Conservation (phyloP, 2,113 vertebrate genomes). For the Hypomesus transpacificus region DNA sequence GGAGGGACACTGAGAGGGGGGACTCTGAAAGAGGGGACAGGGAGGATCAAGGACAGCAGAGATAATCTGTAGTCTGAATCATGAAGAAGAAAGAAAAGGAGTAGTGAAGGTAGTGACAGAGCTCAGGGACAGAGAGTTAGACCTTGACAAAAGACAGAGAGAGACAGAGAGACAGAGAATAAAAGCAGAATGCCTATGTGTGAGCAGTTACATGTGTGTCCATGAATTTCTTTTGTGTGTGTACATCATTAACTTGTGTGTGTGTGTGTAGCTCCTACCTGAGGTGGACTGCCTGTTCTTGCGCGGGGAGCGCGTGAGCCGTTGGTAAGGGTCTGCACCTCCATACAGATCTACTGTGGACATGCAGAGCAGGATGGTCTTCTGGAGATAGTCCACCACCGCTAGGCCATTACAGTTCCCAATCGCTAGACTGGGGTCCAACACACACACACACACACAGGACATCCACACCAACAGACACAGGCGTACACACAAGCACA, state of each 20-base stretch:
- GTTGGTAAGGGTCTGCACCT: conserved; percentile 88
- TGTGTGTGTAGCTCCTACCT: conserved; percentile 75
- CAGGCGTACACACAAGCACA: conserved; percentile 6
- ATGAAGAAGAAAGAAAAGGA: no score
- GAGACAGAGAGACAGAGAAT: not conserved
- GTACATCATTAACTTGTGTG: not conserved
- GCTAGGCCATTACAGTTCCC: conserved; percentile 92
- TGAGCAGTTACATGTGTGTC: not conserved
- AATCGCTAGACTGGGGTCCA: conserved; percentile 82
- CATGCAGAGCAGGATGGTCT: conserved; percentile 88
- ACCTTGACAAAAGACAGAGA: no score
- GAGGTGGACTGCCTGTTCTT: conserved; percentile 92
- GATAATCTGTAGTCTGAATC: no score
- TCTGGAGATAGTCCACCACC: conserved; percentile 96
- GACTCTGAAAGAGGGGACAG: no score
- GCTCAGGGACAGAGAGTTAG: no score
- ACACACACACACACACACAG: conserved; percentile 29
- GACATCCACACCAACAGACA: conserved; percentile 3
- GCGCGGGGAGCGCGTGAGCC: conserved; percentile 90
- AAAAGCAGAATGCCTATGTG: not conserved
- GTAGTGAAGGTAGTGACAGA: no score
- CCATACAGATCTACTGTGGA: conserved; percentile 88
- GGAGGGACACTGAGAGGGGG: no score
- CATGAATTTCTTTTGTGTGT: conserved; percentile 6
- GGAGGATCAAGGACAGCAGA: no score